Evolutionary conservation across 2,113 vertebrate genomes (phyloP).

Genomic region (Platysteira castanea): DNA sequence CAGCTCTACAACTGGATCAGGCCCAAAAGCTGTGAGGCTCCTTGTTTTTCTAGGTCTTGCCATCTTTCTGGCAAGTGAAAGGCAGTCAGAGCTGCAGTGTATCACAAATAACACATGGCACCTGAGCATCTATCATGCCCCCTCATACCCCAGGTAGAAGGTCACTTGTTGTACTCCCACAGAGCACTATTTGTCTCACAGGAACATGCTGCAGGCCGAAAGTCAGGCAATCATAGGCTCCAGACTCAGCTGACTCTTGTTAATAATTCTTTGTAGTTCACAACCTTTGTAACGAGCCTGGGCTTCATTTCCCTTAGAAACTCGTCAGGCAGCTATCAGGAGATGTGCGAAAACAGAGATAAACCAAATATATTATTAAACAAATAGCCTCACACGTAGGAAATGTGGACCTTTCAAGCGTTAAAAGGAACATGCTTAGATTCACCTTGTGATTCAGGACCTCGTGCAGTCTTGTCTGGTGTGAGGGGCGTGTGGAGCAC

Average conservation of each 20-base stretch:
- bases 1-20: background rate
- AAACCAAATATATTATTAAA: background rate
- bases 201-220: background rate
- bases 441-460: background rate
- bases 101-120: slow-evolving; percentile 21
- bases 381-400: background rate
- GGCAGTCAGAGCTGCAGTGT: slow-evolving; percentile 7
- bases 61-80: background rate
- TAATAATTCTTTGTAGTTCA: slow-evolving; percentile 57
- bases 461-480: accelerated
- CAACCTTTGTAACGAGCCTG: slow-evolving; percentile 16
- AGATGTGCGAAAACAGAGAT: background rate
- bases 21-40: background rate
- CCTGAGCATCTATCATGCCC: slow-evolving; percentile 8
- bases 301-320: background rate
- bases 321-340: background rate
- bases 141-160: slow-evolving; percentile 20
- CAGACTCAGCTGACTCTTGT: background rate
- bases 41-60: background rate
- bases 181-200: background rate
- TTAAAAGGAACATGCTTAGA: background rate
- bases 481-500: background rate
- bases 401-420: background rate
- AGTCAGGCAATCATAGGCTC: background rate
- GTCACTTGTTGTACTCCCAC: background rate